Evolutionary conservation across 2,888 invertebrate species (phyloP).

Genomic region (Allolobophora icterica): DNA sequence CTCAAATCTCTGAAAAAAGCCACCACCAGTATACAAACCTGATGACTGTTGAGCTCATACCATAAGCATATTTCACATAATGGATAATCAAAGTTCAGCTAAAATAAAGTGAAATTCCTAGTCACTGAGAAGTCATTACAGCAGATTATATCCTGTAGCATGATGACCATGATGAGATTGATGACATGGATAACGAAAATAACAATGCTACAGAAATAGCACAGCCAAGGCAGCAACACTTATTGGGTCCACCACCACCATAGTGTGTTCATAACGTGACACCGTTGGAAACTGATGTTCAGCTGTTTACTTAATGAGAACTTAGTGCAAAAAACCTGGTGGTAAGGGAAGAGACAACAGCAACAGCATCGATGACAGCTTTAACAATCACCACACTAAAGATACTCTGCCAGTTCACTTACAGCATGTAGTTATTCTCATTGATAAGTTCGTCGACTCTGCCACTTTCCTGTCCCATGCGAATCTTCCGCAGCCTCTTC

Average conservation of each 20-base stretch:
- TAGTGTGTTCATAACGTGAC: too few species aligned
- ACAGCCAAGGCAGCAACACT: too few species aligned
- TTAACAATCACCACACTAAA: not conserved
- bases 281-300: too few species aligned
- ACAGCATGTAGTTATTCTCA: conserved; percentile 28
- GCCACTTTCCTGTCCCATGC: not conserved
- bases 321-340: too few species aligned
- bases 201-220: too few species aligned
- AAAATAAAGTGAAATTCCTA: not conserved
- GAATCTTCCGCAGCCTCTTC: not conserved
- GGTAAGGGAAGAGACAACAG: too few species aligned
- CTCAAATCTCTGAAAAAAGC: too few species aligned
- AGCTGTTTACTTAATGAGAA: too few species aligned
- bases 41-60: not conserved
- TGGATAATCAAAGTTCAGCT: not conserved
- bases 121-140: not conserved
- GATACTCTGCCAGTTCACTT: not conserved
- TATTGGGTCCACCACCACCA: too few species aligned
- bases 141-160: too few species aligned
- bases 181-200: too few species aligned
- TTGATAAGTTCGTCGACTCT: conserved; percentile 22
- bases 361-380: not conserved
- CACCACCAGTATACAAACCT: not conserved
- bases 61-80: not conserved
- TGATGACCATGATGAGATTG: too few species aligned